Percentiles rank a stretch among this genome's conserved stretches.
Conservation (phyloP, 1,140 invertebrate genomes). For the Cephus cinctus region DNA sequence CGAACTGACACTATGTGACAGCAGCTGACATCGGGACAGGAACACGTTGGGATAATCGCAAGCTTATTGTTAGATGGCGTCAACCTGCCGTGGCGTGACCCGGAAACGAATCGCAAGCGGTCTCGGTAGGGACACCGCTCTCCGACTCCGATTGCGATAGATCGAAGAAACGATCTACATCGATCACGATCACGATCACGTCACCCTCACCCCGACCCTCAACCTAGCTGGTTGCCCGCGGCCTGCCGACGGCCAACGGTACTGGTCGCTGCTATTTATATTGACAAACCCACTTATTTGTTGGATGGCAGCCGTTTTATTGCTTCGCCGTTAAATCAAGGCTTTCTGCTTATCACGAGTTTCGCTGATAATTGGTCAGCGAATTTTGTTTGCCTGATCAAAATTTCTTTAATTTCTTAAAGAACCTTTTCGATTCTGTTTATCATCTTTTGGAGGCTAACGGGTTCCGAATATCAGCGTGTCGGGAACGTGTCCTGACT, state of each 20-base stretch:
- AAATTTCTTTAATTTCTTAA: no score
- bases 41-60: neutral
- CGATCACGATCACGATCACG: conserved; percentile 51
- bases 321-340: conserved; percentile 19
- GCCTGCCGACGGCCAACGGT: conserved; percentile 31
- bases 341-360: neutral
- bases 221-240: conserved; percentile 15
- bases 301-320: conserved; percentile 14
- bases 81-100: conserved; percentile 41
- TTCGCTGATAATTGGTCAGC: no score
- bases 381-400: no score
- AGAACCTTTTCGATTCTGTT: no score
- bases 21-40: conserved; percentile 8
- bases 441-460: no score
- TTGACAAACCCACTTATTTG: conserved; percentile 20
- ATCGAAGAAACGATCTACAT: conserved; percentile 46
- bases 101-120: conserved; percentile 31
- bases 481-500: neutral
- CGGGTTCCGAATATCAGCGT: no score
- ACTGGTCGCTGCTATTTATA: conserved; percentile 29
- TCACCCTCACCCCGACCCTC: conserved; percentile 28
- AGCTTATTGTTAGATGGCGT: conserved; percentile 18
- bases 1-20: conserved; percentile 14
- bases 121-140: conserved; percentile 20
- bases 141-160: conserved; percentile 22